Base-by-base conservation (phyloP, 1,140 invertebrate genomes). In the Harpegnathos saltator region DNA sequence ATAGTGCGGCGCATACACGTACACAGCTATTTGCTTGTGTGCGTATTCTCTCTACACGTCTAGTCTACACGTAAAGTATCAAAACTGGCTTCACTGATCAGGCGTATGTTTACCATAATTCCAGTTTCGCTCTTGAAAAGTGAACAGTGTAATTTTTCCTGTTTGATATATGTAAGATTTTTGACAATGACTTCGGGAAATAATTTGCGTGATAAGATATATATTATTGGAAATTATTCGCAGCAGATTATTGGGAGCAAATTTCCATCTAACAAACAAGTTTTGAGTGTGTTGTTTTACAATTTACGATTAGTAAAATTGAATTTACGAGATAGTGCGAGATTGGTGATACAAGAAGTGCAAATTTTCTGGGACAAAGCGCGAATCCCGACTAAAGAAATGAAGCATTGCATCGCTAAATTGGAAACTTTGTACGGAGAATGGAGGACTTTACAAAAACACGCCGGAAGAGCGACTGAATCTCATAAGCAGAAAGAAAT, bases 191-290 rank as follows among this genome's bases (percentile, higher is more conserved):
- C n/a, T n/a, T n/a, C n/a, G n/a, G n/a, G n/a, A n/a, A n/a, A n/a
- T n/a, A n/a, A n/a, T n/a, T n/a, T n/a, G n/a, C n/a, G n/a, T n/a
- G n/a, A n/a, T n/a, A n/a, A n/a, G n/a, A n/a, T n/a, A n/a, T n/a
- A n/a, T n/a, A n/a, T n/a, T n/a, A n/a, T n/a, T n/a, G n/a, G n/a
- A n/a, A n/a, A n/a, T n/a, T n/a, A n/a, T n/a, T n/a, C n/a, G n/a
- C n/a, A n/a, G n/a, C 59, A 75, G 26, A 74, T 74, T 62, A 29
- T 50, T 62, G 59, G 58, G 1, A 9, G 22, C n/a, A 74, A 75
- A 54, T 33, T 75, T 3, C 44, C 73, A 24, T 63, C 59, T 14
- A 75, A 75, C 19, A n/a, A 12, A 26, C 73, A 74, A 74, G 73
- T 75, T n/a, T 52, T 75, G 7, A 61, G 48, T 15, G 59, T 75